Evolutionary conservation across 2,113 vertebrate species (phyloP).

Genomic region (Bubo bubo): DNA sequence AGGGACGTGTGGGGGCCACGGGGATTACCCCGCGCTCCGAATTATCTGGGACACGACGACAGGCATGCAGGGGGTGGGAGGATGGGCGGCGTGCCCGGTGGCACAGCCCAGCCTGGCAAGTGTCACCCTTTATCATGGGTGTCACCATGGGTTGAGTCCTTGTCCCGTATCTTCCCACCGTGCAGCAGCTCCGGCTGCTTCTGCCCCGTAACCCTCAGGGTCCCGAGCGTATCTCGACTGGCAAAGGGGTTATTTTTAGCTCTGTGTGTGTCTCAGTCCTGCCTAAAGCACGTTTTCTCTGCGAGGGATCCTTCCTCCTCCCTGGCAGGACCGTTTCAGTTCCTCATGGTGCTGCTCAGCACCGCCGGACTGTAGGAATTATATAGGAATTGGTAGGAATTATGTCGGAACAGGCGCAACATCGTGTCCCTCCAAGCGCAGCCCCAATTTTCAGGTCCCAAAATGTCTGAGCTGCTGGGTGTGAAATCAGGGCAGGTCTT

Average conservation of each 20-base stretch:
- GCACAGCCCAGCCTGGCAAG: not conserved
- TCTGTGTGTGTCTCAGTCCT: not conserved
- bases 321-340: fast-evolving
- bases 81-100: not conserved
- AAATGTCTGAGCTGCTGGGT: fast-evolving
- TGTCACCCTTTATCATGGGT: not conserved
- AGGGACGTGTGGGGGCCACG: not conserved
- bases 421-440: not conserved
- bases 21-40: not conserved
- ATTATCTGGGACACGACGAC: fast-evolving
- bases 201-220: fast-evolving
- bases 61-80: not conserved
- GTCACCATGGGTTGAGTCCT: not conserved
- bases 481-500: not conserved
- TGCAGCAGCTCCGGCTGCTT: fast-evolving
- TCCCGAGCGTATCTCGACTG: fast-evolving
- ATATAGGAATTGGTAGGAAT: fast-evolving
- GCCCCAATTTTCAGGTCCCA: not conserved
- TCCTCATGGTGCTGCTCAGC: not conserved
- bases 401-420: fast-evolving
- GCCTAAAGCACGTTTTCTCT: not conserved
- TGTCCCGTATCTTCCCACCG: fast-evolving
- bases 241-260: not conserved
- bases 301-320: not conserved
- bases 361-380: fast-evolving